Conservation (phyloP, 2,888 invertebrate genomes). For the Heteromurus nitidus region DNA sequence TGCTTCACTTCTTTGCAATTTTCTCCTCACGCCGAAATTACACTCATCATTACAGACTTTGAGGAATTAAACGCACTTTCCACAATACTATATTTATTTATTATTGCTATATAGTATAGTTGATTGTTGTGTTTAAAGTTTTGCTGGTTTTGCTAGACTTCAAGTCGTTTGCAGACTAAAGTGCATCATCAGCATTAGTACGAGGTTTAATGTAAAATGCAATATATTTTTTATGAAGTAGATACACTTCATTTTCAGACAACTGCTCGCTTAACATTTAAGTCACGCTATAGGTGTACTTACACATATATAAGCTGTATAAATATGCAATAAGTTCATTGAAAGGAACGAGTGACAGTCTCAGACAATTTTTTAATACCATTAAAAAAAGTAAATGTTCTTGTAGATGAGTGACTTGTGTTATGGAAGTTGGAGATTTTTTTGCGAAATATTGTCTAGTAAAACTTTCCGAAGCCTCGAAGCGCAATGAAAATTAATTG, state of each 20-base stretch:
- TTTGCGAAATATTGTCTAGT: no score
- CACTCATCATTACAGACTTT: slow-evolving; percentile 12
- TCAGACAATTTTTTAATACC: background rate
- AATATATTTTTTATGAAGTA: no score
- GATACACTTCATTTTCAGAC: background rate
- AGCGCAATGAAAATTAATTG: slow-evolving; percentile 47
- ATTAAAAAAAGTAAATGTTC: background rate
- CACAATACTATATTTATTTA: slow-evolving; percentile 10
- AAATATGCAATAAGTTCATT: slow-evolving; percentile 38
- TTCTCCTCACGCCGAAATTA: background rate
- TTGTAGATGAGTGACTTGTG: background rate
- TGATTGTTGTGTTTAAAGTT: background rate
- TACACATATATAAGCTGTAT: no score
- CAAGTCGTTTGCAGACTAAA: background rate
- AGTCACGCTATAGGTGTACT: slow-evolving; percentile 10
- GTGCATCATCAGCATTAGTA: background rate
- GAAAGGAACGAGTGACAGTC: slow-evolving; percentile 45
- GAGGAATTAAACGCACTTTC: slow-evolving; percentile 15
- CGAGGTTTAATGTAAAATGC: background rate
- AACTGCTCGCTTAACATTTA: background rate
- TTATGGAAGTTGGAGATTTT: background rate
- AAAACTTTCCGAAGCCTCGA: slow-evolving; percentile 25
- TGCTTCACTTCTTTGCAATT: slow-evolving; percentile 11
- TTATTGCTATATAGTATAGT: no score
- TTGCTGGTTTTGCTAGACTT: background rate